Evolutionary conservation across 2,888 invertebrate species (phyloP), one percentile per base, ranked within the genome.

Genomic region (Troides aeacus): DNA sequence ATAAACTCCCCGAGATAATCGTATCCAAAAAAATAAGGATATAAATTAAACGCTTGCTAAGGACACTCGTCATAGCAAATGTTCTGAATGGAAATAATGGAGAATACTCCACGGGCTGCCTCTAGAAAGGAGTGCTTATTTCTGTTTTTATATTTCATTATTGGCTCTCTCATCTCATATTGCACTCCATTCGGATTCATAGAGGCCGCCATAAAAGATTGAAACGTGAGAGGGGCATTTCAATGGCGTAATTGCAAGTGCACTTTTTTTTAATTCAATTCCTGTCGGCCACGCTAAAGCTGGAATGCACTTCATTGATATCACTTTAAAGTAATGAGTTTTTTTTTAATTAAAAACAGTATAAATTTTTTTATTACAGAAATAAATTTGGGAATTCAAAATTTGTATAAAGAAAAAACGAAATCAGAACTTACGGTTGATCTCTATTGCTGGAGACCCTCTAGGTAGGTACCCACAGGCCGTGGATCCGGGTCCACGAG

Each of bases 141-240:
- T 86, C 86, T 90, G 89, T 90, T 92, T 90, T 92, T 90, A 90
- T 90, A 89, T 91, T 91, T 89, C 88, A 91, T 92, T 91, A 90
- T 92, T 92, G 89, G 91, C 89, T 85, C 90, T 89, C 91, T 90
- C 89, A 88, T 88, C 91, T 90, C 90, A 84, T 88, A 90, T 90
- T 90, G 90, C 90, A 89, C 89, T 89, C 83, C 83, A 84, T 85
- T 84, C 83, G 84, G 84, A 87, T 82, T 88, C 89, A 90, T 87
- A 89, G 87, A 87, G 87, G 85, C 89, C 86, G 87, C 86, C 83
- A 91, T 90, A 92, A 91, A 92, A 86, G 90, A 88, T 90, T 92
- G 92, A 91, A 92, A 92, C 89, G 89, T 84, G 89, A 89, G 90
- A 89, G 91, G 90, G 89, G 86, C 79, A 87, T 87, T 89, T 91